Conservation (phyloP, 2,797 vertebrate genomes). For the Pangasius sanitwongsei region DNA sequence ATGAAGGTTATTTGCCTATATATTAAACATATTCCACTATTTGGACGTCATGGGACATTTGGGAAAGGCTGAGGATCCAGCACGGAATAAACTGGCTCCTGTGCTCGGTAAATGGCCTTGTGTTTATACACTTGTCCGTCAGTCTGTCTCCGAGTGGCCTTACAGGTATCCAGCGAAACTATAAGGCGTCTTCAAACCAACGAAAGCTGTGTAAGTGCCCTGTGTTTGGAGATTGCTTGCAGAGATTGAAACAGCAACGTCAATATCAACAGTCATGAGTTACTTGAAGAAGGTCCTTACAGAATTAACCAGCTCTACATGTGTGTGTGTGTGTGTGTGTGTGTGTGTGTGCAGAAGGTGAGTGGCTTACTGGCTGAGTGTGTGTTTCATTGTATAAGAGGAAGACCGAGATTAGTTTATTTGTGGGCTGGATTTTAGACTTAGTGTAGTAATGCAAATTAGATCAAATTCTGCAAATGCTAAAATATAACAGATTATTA, state of each 20-base stretch:
- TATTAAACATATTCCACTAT: slow-evolving; percentile 13
- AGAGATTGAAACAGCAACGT: slow-evolving; percentile 70
- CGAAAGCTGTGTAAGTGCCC: slow-evolving; percentile 73
- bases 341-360: slow-evolving; percentile 13
- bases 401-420: background rate
- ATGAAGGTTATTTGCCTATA: background rate
- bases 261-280: slow-evolving; percentile 65
- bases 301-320: background rate
- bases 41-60: slow-evolving; percentile 33
- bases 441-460: background rate
- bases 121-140: slow-evolving; percentile 83
- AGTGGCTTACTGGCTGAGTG: background rate
- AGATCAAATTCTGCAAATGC: background rate
- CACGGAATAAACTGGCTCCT: slow-evolving; percentile 69
- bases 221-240: slow-evolving; percentile 72
- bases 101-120: slow-evolving; percentile 71
- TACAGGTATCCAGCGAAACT: slow-evolving; percentile 68
- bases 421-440: background rate
- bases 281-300: slow-evolving; percentile 23
- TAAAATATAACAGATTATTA: background rate
- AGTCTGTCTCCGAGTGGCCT: slow-evolving; percentile 65
- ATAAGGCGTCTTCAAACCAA: slow-evolving; percentile 66
- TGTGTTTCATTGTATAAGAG: background rate
- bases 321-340: too few relatives aligned
- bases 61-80: slow-evolving; percentile 61